These are phyloP conservation scores for Melinaea marsaeus DNA, from an alignment of 2,888 invertebrate species.

Conservation along the genomic window DNA sequence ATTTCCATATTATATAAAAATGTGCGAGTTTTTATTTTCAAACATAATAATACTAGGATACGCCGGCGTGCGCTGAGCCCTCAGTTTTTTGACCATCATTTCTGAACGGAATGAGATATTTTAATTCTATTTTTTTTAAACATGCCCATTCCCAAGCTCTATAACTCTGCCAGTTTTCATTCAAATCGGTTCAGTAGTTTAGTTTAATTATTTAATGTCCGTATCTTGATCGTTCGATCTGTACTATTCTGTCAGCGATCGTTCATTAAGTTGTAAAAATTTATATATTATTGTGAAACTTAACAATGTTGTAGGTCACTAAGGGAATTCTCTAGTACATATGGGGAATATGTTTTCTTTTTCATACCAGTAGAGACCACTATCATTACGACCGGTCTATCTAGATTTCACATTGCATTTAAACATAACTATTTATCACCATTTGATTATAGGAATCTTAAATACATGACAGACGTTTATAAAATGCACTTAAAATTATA, in stretches of 20 bases:
- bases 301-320: conserved; percentile 10
- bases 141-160: too few species aligned
- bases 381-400: conserved; percentile 45
- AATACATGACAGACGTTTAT: conserved; percentile 2
- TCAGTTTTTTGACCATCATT: too few species aligned
- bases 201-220: too few species aligned
- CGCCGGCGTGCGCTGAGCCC: too few species aligned
- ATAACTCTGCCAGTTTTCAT: too few species aligned
- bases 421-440: conserved; percentile 26
- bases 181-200: too few species aligned
- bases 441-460: conserved; percentile 24
- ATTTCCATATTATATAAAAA: neutral
- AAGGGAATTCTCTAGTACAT: conserved; percentile 19
- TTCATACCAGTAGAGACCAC: conserved; percentile 34
- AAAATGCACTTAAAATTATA: neutral
- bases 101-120: too few species aligned
- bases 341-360: conserved; percentile 27
- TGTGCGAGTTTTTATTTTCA: too few species aligned
- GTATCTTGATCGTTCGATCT: neutral
- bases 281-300: neutral
- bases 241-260: neutral
- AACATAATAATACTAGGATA: too few species aligned
- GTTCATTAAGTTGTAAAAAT: neutral
- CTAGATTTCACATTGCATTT: conserved; percentile 54
- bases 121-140: too few species aligned